Base-by-base conservation (phyloP, 2,888 invertebrate species). In the Cheilosia urbana region DNA sequence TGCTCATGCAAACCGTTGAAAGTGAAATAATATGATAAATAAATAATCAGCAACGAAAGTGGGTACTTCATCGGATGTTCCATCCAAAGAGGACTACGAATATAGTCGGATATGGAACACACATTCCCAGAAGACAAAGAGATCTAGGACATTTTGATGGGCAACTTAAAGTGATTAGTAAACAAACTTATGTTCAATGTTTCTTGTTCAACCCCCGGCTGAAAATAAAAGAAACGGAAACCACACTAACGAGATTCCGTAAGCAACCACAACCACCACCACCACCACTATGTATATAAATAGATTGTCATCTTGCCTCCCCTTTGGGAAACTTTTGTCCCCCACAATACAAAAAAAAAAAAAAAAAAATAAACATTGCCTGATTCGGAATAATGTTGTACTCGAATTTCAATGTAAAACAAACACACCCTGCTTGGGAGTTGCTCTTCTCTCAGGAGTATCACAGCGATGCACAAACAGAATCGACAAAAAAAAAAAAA, bases 11-110 rank as follows among this genome's bases (percentile, higher is more conserved):
- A 68, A 21, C 42, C 40, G 30, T 73, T 85, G 84, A 85, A 85
- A 85, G 84, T 80, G 80, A 85, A 85, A 66, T 75, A 79, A 66
- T 57, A 80, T 75, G 60, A 76, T 76, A 68, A 85, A 80, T 85
- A 85, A 85, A 80, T 80, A 85, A 85, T 76, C 58, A 75, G 55
- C 65, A 27, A 65, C 65, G 80, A 80, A 84, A 84, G 84, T n/a
- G n/a, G n/a, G n/a, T 80, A 72, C 34, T 66, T 24, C 63, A 17
- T 17, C 57, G 11, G 5, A 51, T 24, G 57, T 51, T 69, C 27
- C 27, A 30, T n/a, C 27, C 21, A 30, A 24, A 63, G 15, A 53
- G 9, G 27, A 19, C 19, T 30, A 19, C 34, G 72, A 65, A 65
- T 47, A 73, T 47, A 73, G 60, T 21, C 62, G 53, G 53, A 71